Conservation (phyloP, 2,888 invertebrate genomes). For the Thecophora atra region DNA sequence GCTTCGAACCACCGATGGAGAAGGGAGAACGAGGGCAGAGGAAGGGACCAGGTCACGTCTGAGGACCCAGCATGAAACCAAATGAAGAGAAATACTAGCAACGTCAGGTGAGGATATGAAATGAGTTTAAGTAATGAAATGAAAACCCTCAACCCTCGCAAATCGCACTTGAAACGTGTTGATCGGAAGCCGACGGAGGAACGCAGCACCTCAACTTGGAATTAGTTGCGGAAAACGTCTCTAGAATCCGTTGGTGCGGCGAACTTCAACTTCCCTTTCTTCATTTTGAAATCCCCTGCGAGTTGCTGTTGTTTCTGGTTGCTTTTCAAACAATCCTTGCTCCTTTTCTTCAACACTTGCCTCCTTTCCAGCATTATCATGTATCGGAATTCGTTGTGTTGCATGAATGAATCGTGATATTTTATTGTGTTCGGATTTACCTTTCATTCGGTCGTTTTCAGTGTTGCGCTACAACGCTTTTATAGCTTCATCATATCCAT, state of each 20-base stretch:
- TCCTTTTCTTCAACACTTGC: constrained; percentile 6
- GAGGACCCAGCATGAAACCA: constrained; percentile 3
- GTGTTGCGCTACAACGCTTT: background rate
- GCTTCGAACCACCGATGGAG: background rate
- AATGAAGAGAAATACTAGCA: constrained; percentile 17
- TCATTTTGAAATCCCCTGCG: too few species aligned
- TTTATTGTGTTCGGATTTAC: constrained; percentile 28
- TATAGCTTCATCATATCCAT: background rate
- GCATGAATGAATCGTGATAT: constrained; percentile 24
- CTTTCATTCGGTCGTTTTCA: constrained; percentile 10
- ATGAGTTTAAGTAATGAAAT: constrained; percentile 31
- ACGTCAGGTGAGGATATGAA: constrained; percentile 21
- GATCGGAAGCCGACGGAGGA: background rate
- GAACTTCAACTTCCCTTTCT: too few species aligned
- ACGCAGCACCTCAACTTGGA: background rate
- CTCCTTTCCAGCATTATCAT: constrained; percentile 26
- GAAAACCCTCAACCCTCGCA: constrained; percentile 8
- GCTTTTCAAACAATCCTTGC: background rate
- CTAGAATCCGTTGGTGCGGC: too few species aligned
- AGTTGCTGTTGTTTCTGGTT: too few species aligned
- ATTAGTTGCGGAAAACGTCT: background rate
- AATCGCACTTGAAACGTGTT: background rate
- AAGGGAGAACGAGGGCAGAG: background rate
- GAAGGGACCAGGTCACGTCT: background rate
- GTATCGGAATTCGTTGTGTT: constrained; percentile 12